These are phyloP conservation scores for Rhopalosiphum maidis DNA, from an alignment of 1,140 invertebrate species.

Conservation along the genomic window DNA sequence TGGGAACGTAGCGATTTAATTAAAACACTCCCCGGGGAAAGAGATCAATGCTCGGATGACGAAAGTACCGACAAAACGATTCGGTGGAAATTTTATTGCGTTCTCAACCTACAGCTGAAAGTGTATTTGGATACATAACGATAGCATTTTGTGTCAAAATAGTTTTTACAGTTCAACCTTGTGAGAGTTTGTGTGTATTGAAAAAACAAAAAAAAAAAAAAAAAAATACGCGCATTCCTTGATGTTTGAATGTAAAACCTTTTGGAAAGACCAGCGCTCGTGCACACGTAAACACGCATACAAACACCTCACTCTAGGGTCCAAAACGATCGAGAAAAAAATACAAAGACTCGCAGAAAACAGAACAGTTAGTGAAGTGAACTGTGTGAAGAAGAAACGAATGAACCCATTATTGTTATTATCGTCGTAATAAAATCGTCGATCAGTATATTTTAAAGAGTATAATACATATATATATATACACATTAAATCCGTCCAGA, in stretches of 20 bases:
- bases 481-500: not conserved
- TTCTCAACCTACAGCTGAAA: not conserved
- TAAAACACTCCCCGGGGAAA: constrained; percentile 17
- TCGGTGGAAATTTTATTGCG: not conserved
- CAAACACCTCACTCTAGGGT: not conserved
- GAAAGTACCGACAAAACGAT: not conserved
- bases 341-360: constrained; percentile 2
- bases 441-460: not conserved
- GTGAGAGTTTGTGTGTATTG: not conserved
- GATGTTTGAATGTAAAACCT: not conserved
- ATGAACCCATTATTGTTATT: constrained; percentile 27
- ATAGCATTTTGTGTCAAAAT: not conserved
- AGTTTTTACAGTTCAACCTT: not conserved
- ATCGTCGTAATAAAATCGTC: not conserved
- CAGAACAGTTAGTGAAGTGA: not conserved
- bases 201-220: not conserved
- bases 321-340: not conserved
- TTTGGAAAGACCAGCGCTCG: not conserved
- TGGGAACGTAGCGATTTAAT: not conserved
- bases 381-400: not conserved
- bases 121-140: not conserved
- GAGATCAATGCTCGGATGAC: not conserved
- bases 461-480: too few relatives aligned
- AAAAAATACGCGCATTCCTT: not conserved
- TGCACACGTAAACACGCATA: not conserved